Conservation (phyloP, 2,888 invertebrate species). For the Flabesymbios commensalis region DNA sequence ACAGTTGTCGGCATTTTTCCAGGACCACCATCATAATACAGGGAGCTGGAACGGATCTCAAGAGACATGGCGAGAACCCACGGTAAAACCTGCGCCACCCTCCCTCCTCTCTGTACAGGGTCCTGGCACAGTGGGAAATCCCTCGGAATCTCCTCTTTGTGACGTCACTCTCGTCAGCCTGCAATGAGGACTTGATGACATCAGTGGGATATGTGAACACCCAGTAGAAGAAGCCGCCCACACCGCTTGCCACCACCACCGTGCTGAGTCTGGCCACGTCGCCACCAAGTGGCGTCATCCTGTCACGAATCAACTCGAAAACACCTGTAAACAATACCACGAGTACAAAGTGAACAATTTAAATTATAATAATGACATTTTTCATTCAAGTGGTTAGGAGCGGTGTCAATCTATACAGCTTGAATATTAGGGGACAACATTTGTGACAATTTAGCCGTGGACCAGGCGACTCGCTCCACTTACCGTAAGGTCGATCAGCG, state of each 20-base stretch:
- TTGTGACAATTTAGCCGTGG: too few species aligned
- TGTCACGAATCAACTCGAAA: conserved; percentile 24
- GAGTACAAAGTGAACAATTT: too few species aligned
- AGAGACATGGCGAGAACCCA: conserved; percentile 34
- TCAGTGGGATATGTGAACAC: conserved; percentile 37
- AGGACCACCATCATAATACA: conserved; percentile 30
- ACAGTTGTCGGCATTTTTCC: conserved; percentile 17
- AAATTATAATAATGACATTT: too few species aligned
- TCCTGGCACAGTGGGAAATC: conserved; percentile 28
- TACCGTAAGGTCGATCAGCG: too few species aligned
- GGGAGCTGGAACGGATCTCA: conserved; percentile 37
- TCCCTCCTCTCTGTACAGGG: conserved; percentile 33
- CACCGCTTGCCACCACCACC: conserved; percentile 28
- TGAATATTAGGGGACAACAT: too few species aligned
- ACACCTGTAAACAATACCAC: too few species aligned
- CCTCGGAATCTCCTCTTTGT: conserved; percentile 24
- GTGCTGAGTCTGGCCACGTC: conserved; percentile 16
- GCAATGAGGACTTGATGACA: conserved; percentile 37
- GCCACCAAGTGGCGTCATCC: conserved; percentile 24
- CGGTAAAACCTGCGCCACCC: conserved; percentile 31
- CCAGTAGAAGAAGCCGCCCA: conserved; percentile 35
- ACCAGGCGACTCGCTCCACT: too few species aligned
- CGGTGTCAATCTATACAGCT: too few species aligned
- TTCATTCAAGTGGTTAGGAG: too few species aligned
- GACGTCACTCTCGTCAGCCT: conserved; percentile 29